Evolutionary conservation across 2,113 vertebrate genomes (phyloP), one percentile per base, ranked within the genome.

Genomic region (Hippocampus guttulatus): DNA sequence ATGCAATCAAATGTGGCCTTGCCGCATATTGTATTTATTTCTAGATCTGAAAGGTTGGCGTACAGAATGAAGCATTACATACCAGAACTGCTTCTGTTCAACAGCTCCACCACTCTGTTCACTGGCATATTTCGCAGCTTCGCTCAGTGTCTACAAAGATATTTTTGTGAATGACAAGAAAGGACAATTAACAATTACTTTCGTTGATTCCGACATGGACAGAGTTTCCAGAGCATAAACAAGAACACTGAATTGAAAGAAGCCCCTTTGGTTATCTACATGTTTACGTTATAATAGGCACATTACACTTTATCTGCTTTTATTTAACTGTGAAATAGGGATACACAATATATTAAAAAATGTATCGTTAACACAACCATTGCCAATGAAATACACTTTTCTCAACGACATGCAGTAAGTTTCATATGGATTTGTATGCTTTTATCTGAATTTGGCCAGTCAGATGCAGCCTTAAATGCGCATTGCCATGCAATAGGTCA

Each of bases 41-140:
- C 6, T 20, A 62, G 6, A 60, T 1, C 3, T 55, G 1, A 69
- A 63, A 38, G 3, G 64, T 73, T 27, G 11, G 65, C 20, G 52
- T 63, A 38, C 27, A 20, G 16, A 9, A 23, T 23, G 10, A 20
- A 68, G 21, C 0, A 21, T 25, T 85, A 88, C 87, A 81, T 84
- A 91, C 88, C 88, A 90, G 76, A 89, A 82, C 77, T 74, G 69
- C 74, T 86, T 84, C 83, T 82, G 78, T 86, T 88, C 62, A 87
- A 67, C 71, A 84, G 68, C 30, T 76, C 69, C 82, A 84, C 72
- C 85, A 80, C 67, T 78, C 55, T 84, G 76, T 75, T 81, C 78
- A 62, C 71, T 78, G 57, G 69, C 68, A 83, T 67, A 72, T 70
- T 70, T 73, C 45, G 72, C 60, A 77, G 77, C 81, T 77, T 79